Percentiles rank a stretch among this genome's conserved stretches.
These are phyloP conservation scores for Lysiphlebus fabarum DNA, from an alignment of 1,140 invertebrate genomes.

Conservation along the genomic window DNA sequence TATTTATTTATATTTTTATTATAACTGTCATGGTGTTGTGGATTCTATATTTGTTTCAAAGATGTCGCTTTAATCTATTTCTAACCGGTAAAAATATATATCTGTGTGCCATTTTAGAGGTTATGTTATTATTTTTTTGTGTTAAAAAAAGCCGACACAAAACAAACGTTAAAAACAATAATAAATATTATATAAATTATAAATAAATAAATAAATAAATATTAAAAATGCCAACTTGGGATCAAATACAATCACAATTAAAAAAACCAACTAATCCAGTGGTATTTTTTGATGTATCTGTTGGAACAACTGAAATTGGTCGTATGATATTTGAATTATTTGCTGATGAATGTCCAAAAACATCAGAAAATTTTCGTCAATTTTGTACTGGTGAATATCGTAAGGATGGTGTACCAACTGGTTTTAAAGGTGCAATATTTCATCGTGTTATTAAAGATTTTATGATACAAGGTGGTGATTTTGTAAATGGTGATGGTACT, in stretches of 20 bases:
- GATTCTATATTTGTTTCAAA: too few relatives aligned
- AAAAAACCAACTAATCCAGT: constrained; percentile 92
- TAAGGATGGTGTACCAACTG: constrained; percentile 59
- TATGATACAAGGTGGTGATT: constrained; percentile 86
- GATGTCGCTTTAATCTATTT: too few relatives aligned
- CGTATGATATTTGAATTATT: constrained; percentile 93
- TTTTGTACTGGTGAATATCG: constrained; percentile 89
- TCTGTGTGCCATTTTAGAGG: too few relatives aligned
- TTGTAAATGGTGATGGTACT: constrained; percentile 85
- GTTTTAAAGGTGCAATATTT: constrained; percentile 77
- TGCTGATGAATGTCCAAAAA: constrained; percentile 88
- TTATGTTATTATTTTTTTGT: too few relatives aligned
- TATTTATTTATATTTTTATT: too few relatives aligned
- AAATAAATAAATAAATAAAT: not conserved
- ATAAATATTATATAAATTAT: not conserved
- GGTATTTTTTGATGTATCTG: constrained; percentile 92
- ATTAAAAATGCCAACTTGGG: constrained; percentile 79
- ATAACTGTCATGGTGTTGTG: too few relatives aligned
- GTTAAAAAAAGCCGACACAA: too few relatives aligned
- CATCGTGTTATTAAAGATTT: constrained; percentile 92
- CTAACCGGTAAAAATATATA: too few relatives aligned
- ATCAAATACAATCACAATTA: constrained; percentile 88
- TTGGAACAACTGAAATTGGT: constrained; percentile 82
- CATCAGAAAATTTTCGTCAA: constrained; percentile 89
- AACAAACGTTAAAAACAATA: not conserved